Base-by-base conservation (phyloP, 1,140 invertebrate species). In the Drosophila mayri region DNA sequence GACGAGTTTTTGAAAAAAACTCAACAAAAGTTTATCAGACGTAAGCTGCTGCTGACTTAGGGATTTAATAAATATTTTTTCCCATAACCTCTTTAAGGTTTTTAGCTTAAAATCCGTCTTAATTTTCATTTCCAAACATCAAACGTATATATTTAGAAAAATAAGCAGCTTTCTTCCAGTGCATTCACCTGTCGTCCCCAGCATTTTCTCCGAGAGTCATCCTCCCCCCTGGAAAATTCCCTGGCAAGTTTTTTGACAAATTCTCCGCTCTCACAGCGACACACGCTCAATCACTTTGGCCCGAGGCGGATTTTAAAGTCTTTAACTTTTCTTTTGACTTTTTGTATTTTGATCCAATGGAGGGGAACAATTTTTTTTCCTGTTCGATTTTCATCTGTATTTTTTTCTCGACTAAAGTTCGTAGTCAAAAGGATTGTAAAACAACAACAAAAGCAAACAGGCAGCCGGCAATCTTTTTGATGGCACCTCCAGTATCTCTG, bases 321-420 rank as follows among this genome's bases (percentile, higher is more conserved):
- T 85, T 88, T 90, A 90, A 90, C 86, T 90, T 88, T 88, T 90
- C 81, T 76, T 75, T 90, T 88, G 85, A 90, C 85, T 88, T 88
- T 67, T 68, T 78, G 58, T 79, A 64, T 78, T 77, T 79, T 79
- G 76, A 77, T 77, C 52, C 76, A 40, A 47, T 43, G 62, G 20
- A 38, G 73, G 41, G 40, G 43, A 60, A 76, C 60, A 75, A 58
- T 75, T 71, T 65, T 74, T 73, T 72, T 74, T 73, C 63, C 63
- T 38, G 63, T 52, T 68, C 65, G 62, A 66, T 63, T 68, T 62
- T 50, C 18, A 32, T 20, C 25, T 55, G 37, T 44, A 10, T 25
- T 63, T 55, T 62, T 55, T 62, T 62, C 28, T 8, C 8, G 38
- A 35, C 40, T 64, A 60, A 68, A 81, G 81, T 86, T 81, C 59